Base-by-base conservation (phyloP, 2,888 invertebrate species). In the Parochlus steinenii region DNA sequence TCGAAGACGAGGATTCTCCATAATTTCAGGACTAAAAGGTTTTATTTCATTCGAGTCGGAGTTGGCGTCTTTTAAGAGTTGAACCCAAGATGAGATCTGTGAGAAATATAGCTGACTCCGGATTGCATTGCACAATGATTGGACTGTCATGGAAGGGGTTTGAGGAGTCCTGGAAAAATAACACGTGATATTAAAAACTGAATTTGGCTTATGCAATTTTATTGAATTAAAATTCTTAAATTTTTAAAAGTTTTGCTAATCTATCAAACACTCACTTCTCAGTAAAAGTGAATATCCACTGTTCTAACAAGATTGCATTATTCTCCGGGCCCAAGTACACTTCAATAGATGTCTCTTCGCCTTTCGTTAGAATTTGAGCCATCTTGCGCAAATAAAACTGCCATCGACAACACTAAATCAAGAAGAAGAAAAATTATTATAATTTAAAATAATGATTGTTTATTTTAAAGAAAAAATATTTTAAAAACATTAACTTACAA, bases 81-180 rank as follows among this genome's bases (percentile, higher is more conserved):
- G 59, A 41, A 56, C 71, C 93, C 93, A 95, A 37, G 93, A 89
- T 33, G 89, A 83, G 44, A 95, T 74, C 65, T 95, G 93, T 5
- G 93, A 95, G 64, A 95, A 95, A 63, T 92, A 89, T 40, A 95
- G 69, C 58, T 90, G 89, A 5, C 93, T 93, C 42, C 90, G 73
- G 31, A 95, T 79, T 32, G 93, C 93, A 61, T 86, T 87, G 51
- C 90, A 71, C 45, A 95, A 64, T 58, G 85, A 83, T 48, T 78
- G 74, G 41, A 59, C 43, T 35, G 57, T 58, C 57, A 58, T 58
- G 30, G 38, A 32, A 27, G 30, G 14, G 1, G 74, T 74, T 18
- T 80, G 79, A 34, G 81, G 48, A 38, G 52, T 48, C 44, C 57
- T 58, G 36, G 2, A 32, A 39, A n/a, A n/a, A n/a, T 10, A 14